phyloP scores from a whole-genome alignment of 2,888 invertebrate species.

The Sinodicranocentrus sp. region DNA sequence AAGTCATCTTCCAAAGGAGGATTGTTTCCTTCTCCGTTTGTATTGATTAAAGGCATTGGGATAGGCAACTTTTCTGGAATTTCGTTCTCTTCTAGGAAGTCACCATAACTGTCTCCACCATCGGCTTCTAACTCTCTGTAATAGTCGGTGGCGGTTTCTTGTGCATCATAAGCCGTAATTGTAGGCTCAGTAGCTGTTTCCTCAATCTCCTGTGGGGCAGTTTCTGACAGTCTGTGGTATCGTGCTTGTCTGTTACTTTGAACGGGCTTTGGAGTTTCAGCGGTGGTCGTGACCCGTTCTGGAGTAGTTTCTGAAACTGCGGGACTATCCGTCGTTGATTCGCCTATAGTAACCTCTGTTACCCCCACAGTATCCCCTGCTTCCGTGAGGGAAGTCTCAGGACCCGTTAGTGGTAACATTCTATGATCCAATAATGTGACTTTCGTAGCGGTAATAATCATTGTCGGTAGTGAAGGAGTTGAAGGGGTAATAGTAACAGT shows the following conservation, averaged over 20 bases:
- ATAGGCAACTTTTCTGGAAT: conserved; percentile 70
- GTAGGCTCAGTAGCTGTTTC: conserved; percentile 28
- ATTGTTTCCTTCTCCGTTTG: conserved; percentile 71
- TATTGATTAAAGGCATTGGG: conserved; percentile 73
- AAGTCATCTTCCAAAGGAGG: conserved; percentile 74
- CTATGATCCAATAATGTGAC: conserved; percentile 43
- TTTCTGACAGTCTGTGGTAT: conserved; percentile 37
- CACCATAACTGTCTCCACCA: conserved; percentile 44
- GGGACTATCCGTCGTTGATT: not conserved
- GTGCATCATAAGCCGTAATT: not conserved
- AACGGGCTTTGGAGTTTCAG: not conserved
- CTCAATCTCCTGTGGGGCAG: not conserved
- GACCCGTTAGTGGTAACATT: not conserved
- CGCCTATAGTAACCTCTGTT: conserved; percentile 3
- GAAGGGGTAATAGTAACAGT: conserved; percentile 48
- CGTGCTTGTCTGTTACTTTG: conserved; percentile 25
- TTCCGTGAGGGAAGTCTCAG: too few species aligned
- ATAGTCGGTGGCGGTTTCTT: conserved; percentile 42
- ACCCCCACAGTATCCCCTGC: not conserved
- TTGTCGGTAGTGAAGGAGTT: conserved; percentile 53
- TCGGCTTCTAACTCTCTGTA: conserved; percentile 33
- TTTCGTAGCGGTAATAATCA: conserved; percentile 71
- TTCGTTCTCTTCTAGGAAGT: conserved; percentile 64
- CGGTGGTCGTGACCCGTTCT: not conserved
- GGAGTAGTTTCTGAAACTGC: not conserved